Evolutionary conservation across 1,140 invertebrate species (phyloP), one percentile per base, ranked within the genome.

Genomic region (Ganaspis sp.): DNA sequence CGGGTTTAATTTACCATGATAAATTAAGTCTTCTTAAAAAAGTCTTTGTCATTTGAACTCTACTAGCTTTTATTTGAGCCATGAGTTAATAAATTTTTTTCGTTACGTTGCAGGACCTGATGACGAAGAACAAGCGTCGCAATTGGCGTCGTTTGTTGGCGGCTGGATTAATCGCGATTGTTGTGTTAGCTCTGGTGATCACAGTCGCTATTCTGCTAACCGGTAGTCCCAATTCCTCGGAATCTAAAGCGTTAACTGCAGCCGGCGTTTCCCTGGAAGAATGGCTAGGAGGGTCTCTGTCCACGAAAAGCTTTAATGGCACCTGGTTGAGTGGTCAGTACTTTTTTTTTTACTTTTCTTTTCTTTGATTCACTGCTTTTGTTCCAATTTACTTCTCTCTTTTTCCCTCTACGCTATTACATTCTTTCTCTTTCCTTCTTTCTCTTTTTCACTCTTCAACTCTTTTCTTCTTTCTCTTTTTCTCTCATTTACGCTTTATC

Each of bases 271-370:
- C 89, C 11, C 86, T 92, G 15, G 88, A 90, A 73, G 89, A 92
- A 70, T 90, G 88, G 89, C 87, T 91, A 1, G 81, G 77, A 5
- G 90, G 90, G 40, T 90, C 88, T 21, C 79, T 91, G 49, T 87
- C 88, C 12, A 84, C 90, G 45, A 90, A 90, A 83, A 87, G 88
- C 81, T 92, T 92, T 83, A 92, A 91, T 77, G 90, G 89, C 80
- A 90, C 89, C 79, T 92, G 90, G 90, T 82, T 92, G 69, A 89
- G 84, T 75, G 90, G 90, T 92, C 79, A 87, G 88, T 88, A 77
- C 72, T 74, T 77, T 70, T 77, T 80, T 21, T 80, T 40, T 23
- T 69, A 79, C 58, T 74, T 74, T 42, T 76, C 73, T 26, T 29
- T 1, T 69, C 49, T 49, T n/a, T 45, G 12, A 40, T 40, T 40